Evolutionary conservation across 2,888 invertebrate species (phyloP), one percentile per base, ranked within the genome.

Genomic region (Saturnia japonica): DNA sequence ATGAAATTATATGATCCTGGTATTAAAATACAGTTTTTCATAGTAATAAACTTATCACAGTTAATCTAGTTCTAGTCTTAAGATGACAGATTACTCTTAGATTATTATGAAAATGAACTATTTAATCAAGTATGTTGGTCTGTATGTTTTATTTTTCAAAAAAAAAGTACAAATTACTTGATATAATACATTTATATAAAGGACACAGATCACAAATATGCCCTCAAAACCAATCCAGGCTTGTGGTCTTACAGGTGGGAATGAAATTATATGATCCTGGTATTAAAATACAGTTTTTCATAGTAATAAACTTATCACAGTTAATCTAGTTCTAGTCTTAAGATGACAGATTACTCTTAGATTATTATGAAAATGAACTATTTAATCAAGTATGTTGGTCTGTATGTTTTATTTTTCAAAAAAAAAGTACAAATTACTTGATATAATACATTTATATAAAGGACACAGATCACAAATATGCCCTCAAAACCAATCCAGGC

Each of bases 191-290:
- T n/a, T n/a, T n/a, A n/a, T n/a, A n/a, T n/a, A n/a, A n/a, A n/a
- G n/a, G n/a, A n/a, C n/a, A n/a, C n/a, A n/a, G n/a, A n/a, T n/a
- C n/a, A n/a, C n/a, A n/a, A n/a, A n/a, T n/a, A n/a, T n/a, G n/a
- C n/a, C n/a, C n/a, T n/a, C n/a, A n/a, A n/a, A n/a, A n/a, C n/a
- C n/a, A 96, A 97, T 77, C 87, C 97, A 57, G 94, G 95, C n/a
- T 80, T 96, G 71, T 92, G 96, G 94, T 95, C 96, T 0, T 95
- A 96, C 57, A 95, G 95, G 95, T 95, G 82, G 73, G 75, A 57
- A 67, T 57, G 22, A 22, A 60, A 28, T 60, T 60, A 60, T 60
- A 12, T 28, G 1, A 28, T 6, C 14, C 9, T 14, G 11, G 6
- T 14, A 28, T 28, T 60, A 14, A 9, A 54, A 22, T 54, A 7